A percentile compares a stretch with the other conserved stretches of the same genome.
phyloP scores from a whole-genome alignment of 1,140 invertebrate species.

The Helicoverpa zea region DNA sequence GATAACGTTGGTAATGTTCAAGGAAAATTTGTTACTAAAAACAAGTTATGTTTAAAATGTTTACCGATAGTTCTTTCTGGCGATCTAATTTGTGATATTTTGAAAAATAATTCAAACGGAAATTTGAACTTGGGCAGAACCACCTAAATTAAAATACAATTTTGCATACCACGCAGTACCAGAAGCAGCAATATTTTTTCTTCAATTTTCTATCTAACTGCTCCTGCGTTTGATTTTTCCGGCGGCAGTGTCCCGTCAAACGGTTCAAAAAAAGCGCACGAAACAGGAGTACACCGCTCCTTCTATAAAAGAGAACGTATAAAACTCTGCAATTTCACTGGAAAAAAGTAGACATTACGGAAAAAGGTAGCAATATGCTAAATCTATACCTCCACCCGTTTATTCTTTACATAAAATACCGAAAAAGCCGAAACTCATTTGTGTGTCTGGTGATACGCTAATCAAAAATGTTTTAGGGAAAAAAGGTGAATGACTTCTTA shows the following conservation, averaged over 20 bases:
- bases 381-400: too few species aligned
- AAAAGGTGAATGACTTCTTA: too few species aligned
- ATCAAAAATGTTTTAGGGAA: too few species aligned
- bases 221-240: constrained; percentile 3
- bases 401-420: too few species aligned
- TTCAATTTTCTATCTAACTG: constrained; percentile 13
- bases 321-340: not conserved
- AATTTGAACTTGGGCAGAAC: not conserved
- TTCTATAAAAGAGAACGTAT: not conserved
- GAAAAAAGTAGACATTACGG: not conserved
- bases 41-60: too few species aligned
- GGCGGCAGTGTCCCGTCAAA: not conserved
- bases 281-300: not conserved
- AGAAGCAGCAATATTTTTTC: not conserved
- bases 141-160: not conserved
- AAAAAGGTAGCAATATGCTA: not conserved
- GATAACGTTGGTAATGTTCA: too few species aligned
- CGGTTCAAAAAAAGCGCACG: not conserved
- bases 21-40: too few species aligned
- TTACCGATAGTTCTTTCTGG: too few species aligned
- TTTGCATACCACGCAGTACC: not conserved
- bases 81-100: too few species aligned
- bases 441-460: too few species aligned
- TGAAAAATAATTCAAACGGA: too few species aligned
- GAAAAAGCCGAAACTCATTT: too few species aligned